Evolutionary conservation across 2,113 vertebrate species (phyloP).

Genomic region (Coryphaenoides rupestris): DNA sequence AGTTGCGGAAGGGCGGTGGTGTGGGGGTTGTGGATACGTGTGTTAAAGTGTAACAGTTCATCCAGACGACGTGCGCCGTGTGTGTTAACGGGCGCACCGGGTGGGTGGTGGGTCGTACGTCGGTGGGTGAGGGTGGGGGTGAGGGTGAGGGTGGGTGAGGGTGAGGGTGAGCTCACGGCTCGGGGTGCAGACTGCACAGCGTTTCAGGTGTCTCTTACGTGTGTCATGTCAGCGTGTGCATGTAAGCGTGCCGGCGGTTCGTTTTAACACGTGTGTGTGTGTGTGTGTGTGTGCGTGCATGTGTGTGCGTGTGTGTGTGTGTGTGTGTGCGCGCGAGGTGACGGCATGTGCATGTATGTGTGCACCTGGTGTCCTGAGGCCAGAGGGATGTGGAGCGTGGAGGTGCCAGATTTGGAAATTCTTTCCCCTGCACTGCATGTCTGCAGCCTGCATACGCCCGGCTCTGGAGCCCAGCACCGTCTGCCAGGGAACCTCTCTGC

Average conservation of each 20-base stretch:
- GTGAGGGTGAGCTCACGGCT: too few species aligned
- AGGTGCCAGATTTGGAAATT: conserved; percentile 50
- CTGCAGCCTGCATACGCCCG: conserved; percentile 26
- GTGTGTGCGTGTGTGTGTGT: conserved; percentile 1
- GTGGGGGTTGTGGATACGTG: conserved; percentile 3
- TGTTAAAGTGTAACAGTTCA: too few species aligned
- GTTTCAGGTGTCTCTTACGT: too few species aligned
- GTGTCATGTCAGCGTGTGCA: too few species aligned
- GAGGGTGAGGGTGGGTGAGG: background rate
- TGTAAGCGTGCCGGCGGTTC: too few species aligned
- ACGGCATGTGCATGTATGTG: conserved; percentile 17
- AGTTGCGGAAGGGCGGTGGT: background rate
- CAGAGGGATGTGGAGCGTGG: conserved; percentile 9
- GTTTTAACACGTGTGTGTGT: background rate
- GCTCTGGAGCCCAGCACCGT: conserved; percentile 18
- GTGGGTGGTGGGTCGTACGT: too few species aligned
- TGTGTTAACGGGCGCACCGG: too few species aligned
- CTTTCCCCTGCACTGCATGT: conserved; percentile 46
- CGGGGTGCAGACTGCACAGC: too few species aligned
- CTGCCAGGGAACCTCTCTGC: conserved; percentile 25
- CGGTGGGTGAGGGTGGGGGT: too few species aligned
- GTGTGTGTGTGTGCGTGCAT: conserved; percentile 2
- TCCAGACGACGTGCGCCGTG: background rate
- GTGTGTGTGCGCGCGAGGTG: conserved; percentile 2
- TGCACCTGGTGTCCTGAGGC: conserved; percentile 44